Percentiles rank a stretch among this genome's conserved stretches.
These are phyloP conservation scores for Corythucha ciliata DNA, from an alignment of 2,888 invertebrate genomes.

Conservation along the genomic window DNA sequence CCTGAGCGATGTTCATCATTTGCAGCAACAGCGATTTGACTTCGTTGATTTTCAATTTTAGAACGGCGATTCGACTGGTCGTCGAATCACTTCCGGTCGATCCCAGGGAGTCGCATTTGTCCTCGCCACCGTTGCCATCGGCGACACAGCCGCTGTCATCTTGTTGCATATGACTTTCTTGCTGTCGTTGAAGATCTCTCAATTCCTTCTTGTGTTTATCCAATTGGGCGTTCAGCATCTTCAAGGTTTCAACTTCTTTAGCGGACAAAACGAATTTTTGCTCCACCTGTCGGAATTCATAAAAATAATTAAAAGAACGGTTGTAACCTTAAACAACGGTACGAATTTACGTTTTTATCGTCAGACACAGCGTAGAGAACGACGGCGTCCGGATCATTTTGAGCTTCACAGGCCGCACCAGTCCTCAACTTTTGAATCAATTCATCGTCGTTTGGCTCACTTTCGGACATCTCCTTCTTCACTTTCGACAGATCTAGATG, in stretches of 20 bases:
- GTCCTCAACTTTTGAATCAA: constrained; percentile 31
- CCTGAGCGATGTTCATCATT: constrained; percentile 20
- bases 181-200: constrained; percentile 24
- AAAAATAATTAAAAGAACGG: no score
- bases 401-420: constrained; percentile 30
- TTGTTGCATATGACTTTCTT: no score
- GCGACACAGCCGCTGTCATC: no score
- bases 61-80: constrained; percentile 32
- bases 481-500: constrained; percentile 21
- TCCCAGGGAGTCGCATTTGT: constrained; percentile 27
- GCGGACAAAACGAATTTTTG: constrained; percentile 37
- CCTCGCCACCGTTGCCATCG: constrained; percentile 23
- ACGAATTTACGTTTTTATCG: constrained; percentile 34
- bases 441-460: constrained; percentile 31
- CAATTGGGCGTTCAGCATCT: constrained; percentile 33
- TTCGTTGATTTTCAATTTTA: constrained; percentile 30
- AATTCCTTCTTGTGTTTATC: constrained; percentile 29
- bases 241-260: constrained; percentile 35
- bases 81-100: no score
- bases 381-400: constrained; percentile 36
- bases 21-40: constrained; percentile 30
- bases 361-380: constrained; percentile 35
- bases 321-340: no score
- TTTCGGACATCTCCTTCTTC: constrained; percentile 11
- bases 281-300: no score